Evolutionary conservation across 2,113 vertebrate species (phyloP).

Genomic region (Anas platyrhynchos): DNA sequence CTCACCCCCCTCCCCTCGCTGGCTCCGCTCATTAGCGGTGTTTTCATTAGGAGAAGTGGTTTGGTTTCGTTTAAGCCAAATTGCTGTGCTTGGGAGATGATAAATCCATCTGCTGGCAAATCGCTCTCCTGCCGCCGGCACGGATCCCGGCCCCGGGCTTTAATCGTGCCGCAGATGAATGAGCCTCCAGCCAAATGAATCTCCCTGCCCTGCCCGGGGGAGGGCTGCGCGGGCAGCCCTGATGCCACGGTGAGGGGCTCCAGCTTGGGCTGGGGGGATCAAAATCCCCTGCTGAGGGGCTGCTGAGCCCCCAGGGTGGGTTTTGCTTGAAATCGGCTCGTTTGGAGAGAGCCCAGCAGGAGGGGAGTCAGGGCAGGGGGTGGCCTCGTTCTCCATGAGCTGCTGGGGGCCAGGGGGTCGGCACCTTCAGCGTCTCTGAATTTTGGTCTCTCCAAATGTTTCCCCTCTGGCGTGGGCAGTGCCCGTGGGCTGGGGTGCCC

Average conservation of each 20-base stretch:
- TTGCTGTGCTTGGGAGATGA: conserved; percentile 62
- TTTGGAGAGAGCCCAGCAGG: background rate
- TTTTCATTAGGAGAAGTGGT: conserved; percentile 75
- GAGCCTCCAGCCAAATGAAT: conserved; percentile 40
- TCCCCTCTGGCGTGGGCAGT: background rate
- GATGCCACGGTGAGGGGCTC: background rate
- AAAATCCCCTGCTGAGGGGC: background rate
- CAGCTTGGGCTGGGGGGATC: background rate
- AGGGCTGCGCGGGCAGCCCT: background rate
- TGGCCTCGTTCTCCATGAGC: rapidly evolving
- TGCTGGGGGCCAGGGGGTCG: rapidly evolving
- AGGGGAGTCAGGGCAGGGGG: background rate
- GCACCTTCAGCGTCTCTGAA: background rate
- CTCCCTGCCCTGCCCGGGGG: background rate
- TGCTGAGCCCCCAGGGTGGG: background rate
- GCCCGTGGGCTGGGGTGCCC: background rate
- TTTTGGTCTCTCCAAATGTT: rapidly evolving
- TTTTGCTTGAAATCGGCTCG: background rate
- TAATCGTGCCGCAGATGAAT: conserved; percentile 23
- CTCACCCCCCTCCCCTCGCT: background rate
- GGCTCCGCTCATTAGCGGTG: conserved; percentile 52
- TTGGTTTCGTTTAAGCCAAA: conserved; percentile 69
- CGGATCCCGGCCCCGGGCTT: conserved; percentile 41
- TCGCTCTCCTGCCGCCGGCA: conserved; percentile 1
- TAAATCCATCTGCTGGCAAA: conserved; percentile 68